Conservation (phyloP, 2,113 vertebrate species). For the Sprattus sprattus region DNA sequence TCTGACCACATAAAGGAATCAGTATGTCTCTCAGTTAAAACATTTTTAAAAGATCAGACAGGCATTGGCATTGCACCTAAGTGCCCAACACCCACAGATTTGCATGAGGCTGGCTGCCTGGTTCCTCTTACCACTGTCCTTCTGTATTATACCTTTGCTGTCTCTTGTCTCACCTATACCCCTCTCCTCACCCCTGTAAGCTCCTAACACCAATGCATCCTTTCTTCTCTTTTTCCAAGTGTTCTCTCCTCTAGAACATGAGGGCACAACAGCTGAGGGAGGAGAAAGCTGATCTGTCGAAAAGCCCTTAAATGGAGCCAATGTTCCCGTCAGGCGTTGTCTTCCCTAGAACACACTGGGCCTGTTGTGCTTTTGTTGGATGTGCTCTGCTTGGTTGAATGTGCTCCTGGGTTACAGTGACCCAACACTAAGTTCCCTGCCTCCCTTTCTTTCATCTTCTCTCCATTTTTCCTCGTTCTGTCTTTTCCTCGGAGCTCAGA, state of each 20-base stretch:
- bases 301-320: not conserved
- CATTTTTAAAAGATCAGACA: not conserved
- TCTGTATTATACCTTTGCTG: not conserved
- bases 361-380: not conserved
- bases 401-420: not conserved
- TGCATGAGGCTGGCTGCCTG: not conserved
- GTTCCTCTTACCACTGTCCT: not conserved
- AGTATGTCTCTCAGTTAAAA: too few relatives aligned
- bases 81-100: not conserved
- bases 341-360: not conserved
- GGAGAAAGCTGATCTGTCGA: not conserved
- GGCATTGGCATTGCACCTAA: not conserved
- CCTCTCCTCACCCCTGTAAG: not conserved
- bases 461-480: not conserved
- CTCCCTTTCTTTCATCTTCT: not conserved
- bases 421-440: not conserved
- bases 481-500: not conserved
- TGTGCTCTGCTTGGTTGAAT: not conserved
- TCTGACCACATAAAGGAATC: too few relatives aligned
- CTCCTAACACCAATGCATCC: not conserved
- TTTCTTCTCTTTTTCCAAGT: not conserved
- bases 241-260: not conserved
- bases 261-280: not conserved
- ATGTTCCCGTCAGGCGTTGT: not conserved
- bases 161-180: not conserved